These are phyloP conservation scores for Troglohyphantes excavatus DNA, from an alignment of 2,888 invertebrate species.

Conservation along the genomic window DNA sequence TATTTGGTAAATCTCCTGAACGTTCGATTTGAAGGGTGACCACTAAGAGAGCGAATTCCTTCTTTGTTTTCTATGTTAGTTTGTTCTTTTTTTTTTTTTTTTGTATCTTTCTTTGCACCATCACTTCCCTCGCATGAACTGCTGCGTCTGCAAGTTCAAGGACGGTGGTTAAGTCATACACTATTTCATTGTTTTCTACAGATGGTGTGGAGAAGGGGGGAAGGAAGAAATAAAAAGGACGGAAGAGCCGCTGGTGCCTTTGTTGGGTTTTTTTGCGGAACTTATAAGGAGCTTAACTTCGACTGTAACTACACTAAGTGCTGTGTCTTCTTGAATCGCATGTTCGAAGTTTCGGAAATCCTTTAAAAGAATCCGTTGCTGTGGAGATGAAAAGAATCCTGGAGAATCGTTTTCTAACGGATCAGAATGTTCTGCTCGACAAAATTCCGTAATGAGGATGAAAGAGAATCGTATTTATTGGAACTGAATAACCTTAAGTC, in stretches of 20 bases:
- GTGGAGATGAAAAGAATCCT: background rate
- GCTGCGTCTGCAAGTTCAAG: constrained; percentile 44
- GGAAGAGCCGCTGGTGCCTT: constrained; percentile 28
- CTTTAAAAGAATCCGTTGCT: background rate
- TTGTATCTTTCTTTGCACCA: background rate
- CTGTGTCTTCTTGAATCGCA: background rate
- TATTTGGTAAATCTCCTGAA: constrained; percentile 11
- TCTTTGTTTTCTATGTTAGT: constrained; percentile 14
- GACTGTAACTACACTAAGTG: constrained; percentile 10
- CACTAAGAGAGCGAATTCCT: constrained; percentile 11
- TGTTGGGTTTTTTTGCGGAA: constrained; percentile 19
- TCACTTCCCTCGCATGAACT: constrained; percentile 24
- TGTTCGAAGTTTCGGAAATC: background rate
- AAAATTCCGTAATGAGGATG: background rate
- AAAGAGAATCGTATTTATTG: background rate
- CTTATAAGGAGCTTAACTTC: constrained; percentile 32
- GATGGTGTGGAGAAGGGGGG: constrained; percentile 11
- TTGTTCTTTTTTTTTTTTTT: background rate
- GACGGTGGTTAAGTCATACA: constrained; percentile 33
- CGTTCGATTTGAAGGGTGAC: constrained; percentile 51
- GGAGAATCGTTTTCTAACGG: constrained; percentile 25
- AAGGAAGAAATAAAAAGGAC: too few species aligned
- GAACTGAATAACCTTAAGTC: background rate
- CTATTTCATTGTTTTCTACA: constrained; percentile 46
- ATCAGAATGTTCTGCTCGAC: constrained; percentile 16